Evolutionary conservation across 2,888 invertebrate genomes (phyloP).

Genomic region (Charanyca ferruginea): DNA sequence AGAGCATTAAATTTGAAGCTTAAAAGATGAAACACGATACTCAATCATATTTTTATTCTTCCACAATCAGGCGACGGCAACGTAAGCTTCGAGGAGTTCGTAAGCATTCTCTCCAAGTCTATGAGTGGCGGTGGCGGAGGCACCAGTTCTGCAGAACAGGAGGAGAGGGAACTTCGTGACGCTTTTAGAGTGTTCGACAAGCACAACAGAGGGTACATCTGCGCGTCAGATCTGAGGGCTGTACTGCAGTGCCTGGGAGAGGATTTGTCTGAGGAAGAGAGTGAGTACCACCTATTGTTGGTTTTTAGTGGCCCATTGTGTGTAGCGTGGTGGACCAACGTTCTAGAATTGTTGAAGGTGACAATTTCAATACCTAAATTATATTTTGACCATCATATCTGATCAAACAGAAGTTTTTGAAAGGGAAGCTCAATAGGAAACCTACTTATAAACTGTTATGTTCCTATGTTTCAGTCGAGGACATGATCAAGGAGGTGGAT

Average conservation of each 20-base stretch:
- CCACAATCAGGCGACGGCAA: conserved; percentile 94
- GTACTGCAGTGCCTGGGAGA: conserved; percentile 97
- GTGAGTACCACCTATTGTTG: conserved; percentile 88
- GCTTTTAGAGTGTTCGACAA: conserved; percentile 98
- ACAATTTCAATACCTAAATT: no score
- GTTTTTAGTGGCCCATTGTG: background rate
- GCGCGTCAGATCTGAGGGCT: conserved; percentile 96
- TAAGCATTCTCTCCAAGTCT: conserved; percentile 95
- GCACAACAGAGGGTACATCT: conserved; percentile 97
- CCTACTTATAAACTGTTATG: no score
- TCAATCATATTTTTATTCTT: background rate
- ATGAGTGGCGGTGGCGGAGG: conserved; percentile 92
- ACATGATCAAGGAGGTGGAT: conserved; percentile 99
- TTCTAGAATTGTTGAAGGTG: no score
- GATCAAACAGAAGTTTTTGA: no score
- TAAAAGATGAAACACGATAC: background rate
- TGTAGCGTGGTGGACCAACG: background rate
- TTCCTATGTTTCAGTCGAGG: conserved; percentile 95
- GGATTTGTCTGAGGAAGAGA: conserved; percentile 97
- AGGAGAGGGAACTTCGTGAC: conserved; percentile 95
- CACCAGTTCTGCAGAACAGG: conserved; percentile 94
- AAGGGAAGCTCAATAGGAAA: no score
- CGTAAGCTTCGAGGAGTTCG: conserved; percentile 97
- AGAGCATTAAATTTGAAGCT: no score
- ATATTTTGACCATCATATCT: no score